Percentiles rank a stretch among this genome's conserved stretches.
phyloP scores from a whole-genome alignment of 2,113 vertebrate genomes.

The Elephas maximus region DNA sequence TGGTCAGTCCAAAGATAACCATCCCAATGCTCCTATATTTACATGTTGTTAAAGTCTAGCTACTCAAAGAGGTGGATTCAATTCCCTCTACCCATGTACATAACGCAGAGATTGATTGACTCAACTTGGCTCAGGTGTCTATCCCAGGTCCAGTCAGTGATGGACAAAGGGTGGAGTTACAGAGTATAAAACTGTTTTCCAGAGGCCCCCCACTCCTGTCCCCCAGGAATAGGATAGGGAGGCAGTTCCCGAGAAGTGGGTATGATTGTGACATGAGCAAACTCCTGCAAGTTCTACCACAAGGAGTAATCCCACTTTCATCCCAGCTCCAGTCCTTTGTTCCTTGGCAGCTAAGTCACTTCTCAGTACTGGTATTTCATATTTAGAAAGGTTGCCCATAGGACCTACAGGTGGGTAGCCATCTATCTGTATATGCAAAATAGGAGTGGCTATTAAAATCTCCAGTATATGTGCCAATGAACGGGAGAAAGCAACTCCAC shows the following conservation, averaged over 20 bases:
- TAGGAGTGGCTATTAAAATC: not conserved
- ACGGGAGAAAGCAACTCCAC: not conserved
- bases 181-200: not conserved
- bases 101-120: not conserved
- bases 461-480: no score
- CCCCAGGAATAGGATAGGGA: not conserved
- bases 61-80: not conserved
- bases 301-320: not conserved
- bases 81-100: not conserved
- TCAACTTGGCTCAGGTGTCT: not conserved
- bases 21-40: not conserved
- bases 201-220: not conserved
- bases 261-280: not conserved
- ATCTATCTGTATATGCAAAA: not conserved
- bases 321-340: not conserved
- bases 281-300: not conserved
- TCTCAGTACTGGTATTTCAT: not conserved
- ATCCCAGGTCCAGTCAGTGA: not conserved
- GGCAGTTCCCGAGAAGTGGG: not conserved
- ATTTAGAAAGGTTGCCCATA: not conserved
- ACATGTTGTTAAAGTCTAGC: not conserved
- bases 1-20: not conserved
- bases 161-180: not conserved
- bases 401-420: not conserved
- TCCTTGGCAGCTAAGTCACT: not conserved